Conservation (phyloP, 1,140 invertebrate genomes). For the Drosophila kepulauana region DNA sequence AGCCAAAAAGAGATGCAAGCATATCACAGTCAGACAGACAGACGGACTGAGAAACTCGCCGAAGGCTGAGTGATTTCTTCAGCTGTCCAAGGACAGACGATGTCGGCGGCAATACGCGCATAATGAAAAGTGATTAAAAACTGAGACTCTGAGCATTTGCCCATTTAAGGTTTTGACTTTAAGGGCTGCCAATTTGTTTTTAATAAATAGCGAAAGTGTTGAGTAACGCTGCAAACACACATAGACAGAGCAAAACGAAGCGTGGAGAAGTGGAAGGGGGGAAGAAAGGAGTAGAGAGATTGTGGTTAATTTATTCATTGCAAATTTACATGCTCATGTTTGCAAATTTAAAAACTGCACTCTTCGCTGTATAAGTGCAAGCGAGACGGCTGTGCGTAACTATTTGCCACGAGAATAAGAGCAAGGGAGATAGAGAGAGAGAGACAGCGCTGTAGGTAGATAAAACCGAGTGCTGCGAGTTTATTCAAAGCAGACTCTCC, state of each 20-base stretch:
- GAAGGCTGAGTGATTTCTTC: conserved; percentile 50
- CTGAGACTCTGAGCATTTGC: conserved; percentile 33
- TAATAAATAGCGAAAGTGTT: conserved; percentile 80
- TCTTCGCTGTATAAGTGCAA: not conserved
- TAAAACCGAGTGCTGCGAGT: conserved; percentile 49
- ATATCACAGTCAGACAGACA: not conserved
- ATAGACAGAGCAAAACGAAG: not conserved
- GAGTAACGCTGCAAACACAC: conserved; percentile 42
- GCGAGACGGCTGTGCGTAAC: conserved; percentile 12
- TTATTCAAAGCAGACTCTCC: conserved; percentile 79
- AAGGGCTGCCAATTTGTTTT: conserved; percentile 66
- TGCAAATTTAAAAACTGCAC: conserved; percentile 79
- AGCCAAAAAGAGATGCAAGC: conserved; percentile 2
- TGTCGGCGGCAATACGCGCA: conserved; percentile 33
- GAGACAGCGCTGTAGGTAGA: not conserved
- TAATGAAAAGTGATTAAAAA: conserved; percentile 80
- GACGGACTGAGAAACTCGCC: conserved; percentile 13
- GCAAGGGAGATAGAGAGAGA: conserved; percentile 5
- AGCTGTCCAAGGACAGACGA: conserved; percentile 40
- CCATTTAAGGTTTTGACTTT: conserved; percentile 30
- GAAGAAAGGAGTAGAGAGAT: conserved; percentile 28
- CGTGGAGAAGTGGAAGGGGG: not conserved
- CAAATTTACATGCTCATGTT: conserved; percentile 82
- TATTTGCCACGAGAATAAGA: conserved; percentile 3
- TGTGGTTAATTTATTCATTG: conserved; percentile 80